A percentile compares a stretch with the other conserved stretches of the same genome.
Evolutionary conservation across 2,888 invertebrate genomes (phyloP).

Genomic region (Apodemia hepburni): DNA sequence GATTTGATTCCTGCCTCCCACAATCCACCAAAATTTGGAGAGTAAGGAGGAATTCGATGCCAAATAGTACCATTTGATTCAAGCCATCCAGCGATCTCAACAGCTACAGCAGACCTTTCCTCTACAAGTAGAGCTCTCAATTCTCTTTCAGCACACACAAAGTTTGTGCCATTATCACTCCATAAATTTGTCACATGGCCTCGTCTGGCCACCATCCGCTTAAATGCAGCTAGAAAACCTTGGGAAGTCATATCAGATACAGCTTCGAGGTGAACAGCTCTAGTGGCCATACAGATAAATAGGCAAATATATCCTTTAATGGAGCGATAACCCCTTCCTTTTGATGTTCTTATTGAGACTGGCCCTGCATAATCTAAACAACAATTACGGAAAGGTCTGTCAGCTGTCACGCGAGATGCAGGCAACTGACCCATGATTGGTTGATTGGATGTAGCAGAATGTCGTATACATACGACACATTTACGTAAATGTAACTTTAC

Average conservation of each 20-base stretch:
- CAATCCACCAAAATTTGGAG: constrained; percentile 17
- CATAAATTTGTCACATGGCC: constrained; percentile 23
- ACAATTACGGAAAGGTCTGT: constrained; percentile 24
- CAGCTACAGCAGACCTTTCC: constrained; percentile 16
- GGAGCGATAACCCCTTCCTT: constrained; percentile 29
- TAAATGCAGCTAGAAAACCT: constrained; percentile 28
- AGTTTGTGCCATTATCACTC: constrained; percentile 23
- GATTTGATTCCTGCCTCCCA: constrained; percentile 20
- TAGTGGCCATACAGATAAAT: constrained; percentile 21
- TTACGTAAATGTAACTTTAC: constrained; percentile 22
- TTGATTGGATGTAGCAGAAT: constrained; percentile 14
- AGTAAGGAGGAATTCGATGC: constrained; percentile 22
- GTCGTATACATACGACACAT: constrained; percentile 27
- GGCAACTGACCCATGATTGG: constrained; percentile 33
- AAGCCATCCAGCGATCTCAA: constrained; percentile 15
- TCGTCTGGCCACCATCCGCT: constrained; percentile 22
- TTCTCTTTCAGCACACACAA: constrained; percentile 17
- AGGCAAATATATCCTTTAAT: constrained; percentile 26
- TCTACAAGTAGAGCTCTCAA: constrained; percentile 14
- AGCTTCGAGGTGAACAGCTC: constrained; percentile 28
- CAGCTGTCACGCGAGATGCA: constrained; percentile 23
- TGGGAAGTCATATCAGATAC: constrained; percentile 32
- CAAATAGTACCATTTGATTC: constrained; percentile 16
- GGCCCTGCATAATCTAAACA: constrained; percentile 33
- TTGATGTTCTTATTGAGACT: constrained; percentile 24